phyloP scores from a whole-genome alignment of 2,888 invertebrate genomes.

The Exephanes ischioxanthus region DNA sequence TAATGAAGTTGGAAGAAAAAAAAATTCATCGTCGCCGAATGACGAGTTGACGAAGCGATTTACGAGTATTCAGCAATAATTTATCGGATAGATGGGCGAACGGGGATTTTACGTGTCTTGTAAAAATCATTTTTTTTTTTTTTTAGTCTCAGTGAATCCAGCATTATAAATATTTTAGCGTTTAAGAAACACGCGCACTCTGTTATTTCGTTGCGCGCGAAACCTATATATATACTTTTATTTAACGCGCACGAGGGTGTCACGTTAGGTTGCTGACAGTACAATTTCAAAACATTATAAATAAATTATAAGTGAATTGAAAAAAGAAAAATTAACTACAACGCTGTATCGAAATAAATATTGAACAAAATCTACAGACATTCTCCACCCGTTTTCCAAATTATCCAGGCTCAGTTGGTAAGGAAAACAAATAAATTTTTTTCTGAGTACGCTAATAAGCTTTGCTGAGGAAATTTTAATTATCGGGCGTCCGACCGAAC shows the following conservation, averaged over 20 bases:
- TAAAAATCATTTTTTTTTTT: not conserved
- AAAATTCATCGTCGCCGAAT: not conserved
- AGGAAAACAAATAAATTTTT: too few species aligned
- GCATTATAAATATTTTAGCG: not conserved
- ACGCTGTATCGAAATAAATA: too few species aligned
- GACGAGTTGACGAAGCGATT: not conserved
- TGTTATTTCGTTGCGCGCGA: not conserved
- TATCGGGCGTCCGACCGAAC: too few species aligned
- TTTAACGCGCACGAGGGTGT: constrained; percentile 7
- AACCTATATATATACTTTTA: not conserved
- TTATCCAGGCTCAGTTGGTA: too few species aligned
- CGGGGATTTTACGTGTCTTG: not conserved
- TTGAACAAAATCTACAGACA: too few species aligned
- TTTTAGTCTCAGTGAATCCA: constrained; percentile 7
- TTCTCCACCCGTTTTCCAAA: too few species aligned
- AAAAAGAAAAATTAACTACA: too few species aligned
- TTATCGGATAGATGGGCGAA: not conserved
- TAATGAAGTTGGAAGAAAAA: not conserved
- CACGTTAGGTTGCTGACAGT: not conserved
- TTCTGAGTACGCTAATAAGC: too few species aligned
- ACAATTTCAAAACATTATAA: constrained; percentile 1
- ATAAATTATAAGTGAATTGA: not conserved
- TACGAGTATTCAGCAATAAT: not conserved
- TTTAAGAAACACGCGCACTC: not conserved
- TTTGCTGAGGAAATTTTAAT: too few species aligned